phyloP scores from a whole-genome alignment of 1,140 invertebrate genomes.

The Homalodisca vitripennis region DNA sequence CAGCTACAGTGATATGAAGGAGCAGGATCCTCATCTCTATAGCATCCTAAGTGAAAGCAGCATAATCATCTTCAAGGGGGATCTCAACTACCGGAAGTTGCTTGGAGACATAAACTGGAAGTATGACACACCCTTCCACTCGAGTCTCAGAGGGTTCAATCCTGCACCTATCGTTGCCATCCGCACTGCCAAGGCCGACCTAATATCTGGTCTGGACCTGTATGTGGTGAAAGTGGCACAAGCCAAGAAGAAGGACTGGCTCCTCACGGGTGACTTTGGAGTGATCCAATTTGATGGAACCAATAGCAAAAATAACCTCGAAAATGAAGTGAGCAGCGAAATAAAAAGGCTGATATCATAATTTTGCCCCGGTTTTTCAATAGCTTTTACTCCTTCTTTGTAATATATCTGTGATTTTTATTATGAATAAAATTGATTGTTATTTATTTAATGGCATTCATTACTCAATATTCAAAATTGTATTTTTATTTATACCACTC shows the following conservation, averaged over 20 bases:
- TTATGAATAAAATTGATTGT: no score
- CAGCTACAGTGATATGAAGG: constrained; percentile 76
- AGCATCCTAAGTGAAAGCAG: constrained; percentile 64
- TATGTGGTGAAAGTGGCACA: constrained; percentile 61
- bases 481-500: no score
- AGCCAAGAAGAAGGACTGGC: constrained; percentile 73
- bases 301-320: neutral
- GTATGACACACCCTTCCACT: constrained; percentile 64
- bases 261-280: constrained; percentile 86
- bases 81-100: constrained; percentile 95
- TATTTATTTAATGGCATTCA: no score
- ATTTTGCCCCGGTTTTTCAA: neutral
- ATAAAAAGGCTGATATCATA: neutral
- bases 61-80: constrained; percentile 91
- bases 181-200: constrained; percentile 91
- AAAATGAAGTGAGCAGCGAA: constrained; percentile 13
- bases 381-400: neutral
- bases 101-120: constrained; percentile 87
- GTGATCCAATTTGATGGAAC: constrained; percentile 58
- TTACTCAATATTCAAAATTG: no score
- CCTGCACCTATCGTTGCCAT: constrained; percentile 79
- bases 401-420: constrained; percentile 10
- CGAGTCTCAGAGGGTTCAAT: constrained; percentile 74
- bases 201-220: constrained; percentile 68
- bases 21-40: constrained; percentile 67